Conservation (phyloP, 2,888 invertebrate species). For the Leptodirus hochenwartii region DNA sequence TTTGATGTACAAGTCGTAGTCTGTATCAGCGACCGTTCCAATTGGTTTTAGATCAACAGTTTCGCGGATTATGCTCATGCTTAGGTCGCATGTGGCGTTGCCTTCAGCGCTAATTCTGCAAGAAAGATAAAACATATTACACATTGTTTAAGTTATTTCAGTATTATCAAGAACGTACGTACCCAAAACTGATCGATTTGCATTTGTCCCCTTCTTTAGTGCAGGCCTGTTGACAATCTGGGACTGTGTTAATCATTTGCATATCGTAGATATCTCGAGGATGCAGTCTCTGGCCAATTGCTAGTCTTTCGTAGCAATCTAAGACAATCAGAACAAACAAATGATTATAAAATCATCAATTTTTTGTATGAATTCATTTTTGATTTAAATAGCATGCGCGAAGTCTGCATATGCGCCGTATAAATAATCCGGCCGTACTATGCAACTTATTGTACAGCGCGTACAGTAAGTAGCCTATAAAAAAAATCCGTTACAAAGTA, state of each 20-base stretch:
- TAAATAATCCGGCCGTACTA: too few species aligned
- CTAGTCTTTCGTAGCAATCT: slow-evolving; percentile 36
- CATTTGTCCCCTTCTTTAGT: slow-evolving; percentile 28
- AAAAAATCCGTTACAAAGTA: too few species aligned
- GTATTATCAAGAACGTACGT: slow-evolving; percentile 14
- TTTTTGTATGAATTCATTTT: slow-evolving; percentile 1
- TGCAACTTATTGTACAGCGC: too few species aligned
- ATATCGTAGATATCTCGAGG: slow-evolving; percentile 25
- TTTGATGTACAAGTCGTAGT: slow-evolving; percentile 42
- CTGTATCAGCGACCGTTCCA: slow-evolving; percentile 35
- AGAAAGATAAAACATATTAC: slow-evolving; percentile 10
- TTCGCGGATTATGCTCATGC: slow-evolving; percentile 28
- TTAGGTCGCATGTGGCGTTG: slow-evolving; percentile 40
- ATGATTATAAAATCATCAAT: slow-evolving; percentile 2
- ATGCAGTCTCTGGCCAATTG: slow-evolving; percentile 30
- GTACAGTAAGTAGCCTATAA: neutral
- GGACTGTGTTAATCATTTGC: slow-evolving; percentile 23
- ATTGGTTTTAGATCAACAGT: slow-evolving; percentile 30
- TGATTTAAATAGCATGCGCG: neutral
- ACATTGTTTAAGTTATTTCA: neutral
- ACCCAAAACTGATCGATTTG: slow-evolving; percentile 34
- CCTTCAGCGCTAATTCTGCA: slow-evolving; percentile 39
- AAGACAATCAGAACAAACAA: slow-evolving; percentile 13
- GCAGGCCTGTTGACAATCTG: slow-evolving; percentile 31
- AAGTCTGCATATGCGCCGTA: too few species aligned